These are phyloP conservation scores for Agrypnus murinus DNA, from an alignment of 2,888 invertebrate species.

Conservation along the genomic window DNA sequence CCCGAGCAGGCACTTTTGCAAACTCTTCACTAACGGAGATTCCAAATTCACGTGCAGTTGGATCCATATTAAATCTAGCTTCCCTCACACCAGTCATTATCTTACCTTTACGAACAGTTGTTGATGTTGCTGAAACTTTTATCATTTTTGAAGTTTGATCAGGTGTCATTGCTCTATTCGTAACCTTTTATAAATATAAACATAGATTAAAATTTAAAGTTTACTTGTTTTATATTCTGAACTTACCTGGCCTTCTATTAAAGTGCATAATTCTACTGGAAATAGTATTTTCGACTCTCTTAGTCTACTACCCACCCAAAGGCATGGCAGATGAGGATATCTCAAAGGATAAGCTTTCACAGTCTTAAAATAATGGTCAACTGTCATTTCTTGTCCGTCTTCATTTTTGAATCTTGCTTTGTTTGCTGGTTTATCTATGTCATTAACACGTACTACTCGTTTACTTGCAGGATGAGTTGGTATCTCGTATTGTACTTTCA, in stretches of 20 bases:
- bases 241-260: conserved; percentile 82
- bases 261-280: conserved; percentile 88
- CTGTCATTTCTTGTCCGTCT: conserved; percentile 66
- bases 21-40: conserved; percentile 84
- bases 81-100: conserved; percentile 79
- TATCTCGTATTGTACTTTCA: conserved; percentile 72
- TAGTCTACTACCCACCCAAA: conserved; percentile 79
- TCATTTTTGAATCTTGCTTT: conserved; percentile 67
- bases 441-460: conserved; percentile 72
- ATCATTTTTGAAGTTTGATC: conserved; percentile 92
- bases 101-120: conserved; percentile 84
- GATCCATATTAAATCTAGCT: conserved; percentile 68
- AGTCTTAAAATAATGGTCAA: conserved; percentile 71
- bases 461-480: conserved; percentile 68
- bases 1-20: conserved; percentile 84
- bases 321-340: conserved; percentile 84
- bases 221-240: neutral
- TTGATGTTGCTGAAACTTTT: conserved; percentile 86
- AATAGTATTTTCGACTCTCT: conserved; percentile 81
- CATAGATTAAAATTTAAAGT: neutral
- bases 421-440: conserved; percentile 66
- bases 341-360: conserved; percentile 68
- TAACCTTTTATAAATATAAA: conserved; percentile 59
- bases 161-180: conserved; percentile 87
- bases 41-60: conserved; percentile 86